phyloP scores from a whole-genome alignment of 2,888 invertebrate genomes.

The Leptopterna dolabrata region DNA sequence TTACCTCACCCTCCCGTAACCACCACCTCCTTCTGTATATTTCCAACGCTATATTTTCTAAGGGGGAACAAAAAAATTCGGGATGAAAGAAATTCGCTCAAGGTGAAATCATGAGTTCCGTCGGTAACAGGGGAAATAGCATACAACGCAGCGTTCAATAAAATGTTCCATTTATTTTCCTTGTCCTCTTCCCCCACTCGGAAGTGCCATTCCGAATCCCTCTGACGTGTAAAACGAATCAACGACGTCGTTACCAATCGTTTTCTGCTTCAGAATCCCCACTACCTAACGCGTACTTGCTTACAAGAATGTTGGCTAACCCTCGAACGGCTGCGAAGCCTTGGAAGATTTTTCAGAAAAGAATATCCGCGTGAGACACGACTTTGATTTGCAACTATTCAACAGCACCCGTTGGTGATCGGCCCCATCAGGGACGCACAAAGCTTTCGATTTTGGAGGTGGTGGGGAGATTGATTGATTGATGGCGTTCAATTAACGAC shows the following conservation, averaged over 20 bases:
- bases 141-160: not conserved
- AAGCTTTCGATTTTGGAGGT: too few species aligned
- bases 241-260: not conserved
- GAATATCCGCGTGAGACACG: too few species aligned
- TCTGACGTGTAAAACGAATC: not conserved
- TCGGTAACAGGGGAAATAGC: not conserved
- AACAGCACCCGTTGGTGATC: too few species aligned
- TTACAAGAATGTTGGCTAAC: too few species aligned
- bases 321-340: too few species aligned
- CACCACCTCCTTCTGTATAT: not conserved
- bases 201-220: not conserved
- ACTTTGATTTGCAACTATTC: too few species aligned
- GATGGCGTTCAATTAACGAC: too few species aligned
- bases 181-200: not conserved
- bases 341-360: too few species aligned
- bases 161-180: constrained; percentile 7
- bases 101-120: not conserved
- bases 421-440: too few species aligned
- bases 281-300: too few species aligned
- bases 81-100: constrained; percentile 8
- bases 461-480: too few species aligned
- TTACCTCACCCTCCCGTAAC: not conserved
- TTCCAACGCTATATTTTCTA: not conserved
- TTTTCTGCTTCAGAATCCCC: not conserved
- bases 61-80: not conserved